Evolutionary conservation across 2,888 invertebrate species (phyloP), one percentile per base, ranked within the genome.

Genomic region (Drosophila quinaria): DNA sequence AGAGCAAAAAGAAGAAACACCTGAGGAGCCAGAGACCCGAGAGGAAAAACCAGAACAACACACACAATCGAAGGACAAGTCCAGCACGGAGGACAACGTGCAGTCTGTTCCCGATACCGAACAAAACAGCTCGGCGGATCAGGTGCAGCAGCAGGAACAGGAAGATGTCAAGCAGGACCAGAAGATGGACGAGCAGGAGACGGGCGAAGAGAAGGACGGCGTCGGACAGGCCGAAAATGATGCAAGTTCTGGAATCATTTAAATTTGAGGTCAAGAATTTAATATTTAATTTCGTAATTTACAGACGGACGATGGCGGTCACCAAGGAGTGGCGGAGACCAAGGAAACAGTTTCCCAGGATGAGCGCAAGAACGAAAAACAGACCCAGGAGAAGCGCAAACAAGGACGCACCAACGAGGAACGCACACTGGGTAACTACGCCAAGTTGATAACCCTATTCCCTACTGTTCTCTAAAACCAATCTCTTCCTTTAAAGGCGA

Each of bases 221-320:
- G 94, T 95, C 2, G 97, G 97, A 0, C 95, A 96, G 52, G 95
- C 97, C 0, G 96, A 97, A 82, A 94, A 96, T 70, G 96, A 96
- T 58, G 91, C 91, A 71, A 72, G 77, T 62, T 1, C 13, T 10
- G 1, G 0, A 1, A 9, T 13, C 10, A n/a, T 17, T 29, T 9
- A 41, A n/a, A 22, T 8, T 15, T 22, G 3, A 4, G 8, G 25
- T 6, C 5, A 37, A 5, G 3, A 10, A 19, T 25, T 15, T 0
- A 10, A 29, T 35, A 2, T 0, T 1, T 25, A 8, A 10, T 25
- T 29, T 8, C 46, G 39, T 42, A n/a, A 6, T 6, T 35, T 49
- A 0, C 39, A 91, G 91, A 85, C 82, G 4, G 90, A 91, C 19
- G 95, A 95, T 46, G 94, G 94, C 41, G 96, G 96, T 0, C 96